Evolutionary conservation across 2,888 invertebrate genomes (phyloP).

Genomic region (Blastobasis adustella): DNA sequence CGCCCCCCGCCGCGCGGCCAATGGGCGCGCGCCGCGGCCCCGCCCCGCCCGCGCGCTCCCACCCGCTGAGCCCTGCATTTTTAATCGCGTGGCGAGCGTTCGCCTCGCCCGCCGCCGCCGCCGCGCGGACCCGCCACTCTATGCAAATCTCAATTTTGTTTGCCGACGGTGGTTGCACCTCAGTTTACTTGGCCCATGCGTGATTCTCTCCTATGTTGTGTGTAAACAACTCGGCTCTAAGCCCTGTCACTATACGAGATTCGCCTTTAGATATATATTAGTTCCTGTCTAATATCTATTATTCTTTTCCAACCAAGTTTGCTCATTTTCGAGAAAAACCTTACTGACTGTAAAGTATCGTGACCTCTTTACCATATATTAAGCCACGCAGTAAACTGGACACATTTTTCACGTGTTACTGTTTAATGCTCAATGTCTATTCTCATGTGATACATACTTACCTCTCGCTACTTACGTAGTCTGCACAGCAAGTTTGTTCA

Average conservation of each 20-base stretch:
- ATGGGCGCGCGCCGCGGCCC: conserved; percentile 32
- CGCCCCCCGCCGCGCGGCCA: conserved; percentile 38
- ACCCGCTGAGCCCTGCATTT: conserved; percentile 51
- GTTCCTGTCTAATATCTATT: not conserved
- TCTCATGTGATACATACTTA: not conserved
- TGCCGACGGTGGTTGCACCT: conserved; percentile 64
- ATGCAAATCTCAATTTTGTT: conserved; percentile 70
- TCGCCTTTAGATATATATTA: not conserved
- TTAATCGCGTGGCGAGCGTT: conserved; percentile 44
- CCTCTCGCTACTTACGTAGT: conserved; percentile 20
- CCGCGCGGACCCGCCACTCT: conserved; percentile 70
- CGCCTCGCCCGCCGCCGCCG: conserved; percentile 44
- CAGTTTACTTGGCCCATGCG: conserved; percentile 38
- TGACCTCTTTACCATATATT: no score
- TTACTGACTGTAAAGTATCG: no score
- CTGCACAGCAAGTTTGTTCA: conserved; percentile 41
- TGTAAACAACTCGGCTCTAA: conserved; percentile 2
- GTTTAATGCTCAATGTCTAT: not conserved
- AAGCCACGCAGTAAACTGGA: no score
- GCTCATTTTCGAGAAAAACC: no score
- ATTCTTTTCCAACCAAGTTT: no score
- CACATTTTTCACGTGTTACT: no score
- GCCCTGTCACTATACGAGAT: no score
- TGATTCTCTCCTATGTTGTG: conserved; percentile 33
- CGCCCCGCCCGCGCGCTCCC: conserved; percentile 50